Evolutionary conservation across 2,888 invertebrate species (phyloP).

Genomic region (Candidula unifasciata): DNA sequence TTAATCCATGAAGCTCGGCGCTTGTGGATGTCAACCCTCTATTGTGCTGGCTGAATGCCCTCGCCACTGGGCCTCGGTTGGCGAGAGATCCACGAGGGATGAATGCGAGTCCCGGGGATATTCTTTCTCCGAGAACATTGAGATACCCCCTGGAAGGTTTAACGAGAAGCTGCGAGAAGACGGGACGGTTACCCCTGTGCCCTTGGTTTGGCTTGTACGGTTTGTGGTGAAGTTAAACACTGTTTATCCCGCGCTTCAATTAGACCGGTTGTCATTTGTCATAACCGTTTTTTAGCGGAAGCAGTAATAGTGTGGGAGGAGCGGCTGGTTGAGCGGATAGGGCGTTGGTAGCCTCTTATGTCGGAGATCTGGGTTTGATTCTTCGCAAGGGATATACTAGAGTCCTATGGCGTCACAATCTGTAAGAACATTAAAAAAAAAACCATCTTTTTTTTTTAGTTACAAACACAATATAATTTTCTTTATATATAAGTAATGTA

Average conservation of each 20-base stretch:
- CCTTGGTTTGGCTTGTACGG: background rate
- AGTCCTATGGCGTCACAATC: too few species aligned
- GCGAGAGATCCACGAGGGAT: constrained; percentile 42
- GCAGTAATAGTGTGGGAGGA: too few species aligned
- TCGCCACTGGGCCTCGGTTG: constrained; percentile 38
- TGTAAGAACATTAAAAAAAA: too few species aligned
- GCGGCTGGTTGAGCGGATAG: too few species aligned
- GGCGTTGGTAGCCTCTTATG: too few species aligned
- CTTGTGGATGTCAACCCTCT: constrained; percentile 39
- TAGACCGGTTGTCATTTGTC: constrained; percentile 10
- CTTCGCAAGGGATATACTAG: too few species aligned
- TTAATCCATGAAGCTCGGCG: constrained; percentile 47
- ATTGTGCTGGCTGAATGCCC: constrained; percentile 32
- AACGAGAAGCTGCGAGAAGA: constrained; percentile 28
- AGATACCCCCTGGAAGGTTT: constrained; percentile 25
- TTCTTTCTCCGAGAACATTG: constrained; percentile 9
- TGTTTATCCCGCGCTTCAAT: constrained; percentile 29
- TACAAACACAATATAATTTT: too few species aligned
- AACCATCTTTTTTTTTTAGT: too few species aligned
- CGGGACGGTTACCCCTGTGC: background rate
- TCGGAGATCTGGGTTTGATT: too few species aligned
- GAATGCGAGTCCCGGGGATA: constrained; percentile 44
- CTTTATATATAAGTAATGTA: too few species aligned
- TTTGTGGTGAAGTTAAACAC: constrained; percentile 36
- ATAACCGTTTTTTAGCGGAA: constrained; percentile 28